Base-by-base conservation (phyloP, 1,140 invertebrate species). In the Portunus trituberculatus region DNA sequence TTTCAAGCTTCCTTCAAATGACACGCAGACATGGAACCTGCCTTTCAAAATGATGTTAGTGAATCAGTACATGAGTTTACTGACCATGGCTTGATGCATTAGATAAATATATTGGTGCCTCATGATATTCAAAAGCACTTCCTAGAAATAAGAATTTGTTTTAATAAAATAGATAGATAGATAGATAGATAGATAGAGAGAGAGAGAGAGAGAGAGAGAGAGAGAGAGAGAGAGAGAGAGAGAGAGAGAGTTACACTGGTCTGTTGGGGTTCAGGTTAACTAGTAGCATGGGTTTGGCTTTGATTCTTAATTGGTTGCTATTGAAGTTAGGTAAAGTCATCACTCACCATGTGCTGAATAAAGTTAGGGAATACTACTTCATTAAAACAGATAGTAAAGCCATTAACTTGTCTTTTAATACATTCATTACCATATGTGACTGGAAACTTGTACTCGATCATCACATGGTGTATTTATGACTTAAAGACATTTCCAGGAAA, bases 391-490 rank as follows among this genome's bases (percentile, higher is more conserved):
- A 76, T n/a, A 25, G 1, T 25, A 76, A 76, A 76, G 6, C n/a
- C 67, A 76, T 76, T 25, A 76, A 25, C 1, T 76, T 12, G n/a
- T 76, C 20, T 76, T 76, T 76, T 20, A 59, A 59, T 16, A 59
- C 20, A 39, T 59, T 20, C 52, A 59, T 59, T 39, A 39, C 39
- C 52, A 20, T 59, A 0, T 59, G 39, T 59, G 52, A 59, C 1
- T 12, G 10, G 8, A 59, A 59, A 59, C 52, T 59, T 20, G 10
- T 59, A 10, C 52, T 59, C 12, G 52, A 12, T n/a, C 20, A 76
- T 76, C 67, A 76, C 67, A 76, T 76, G 67, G 67, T 76, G 67
- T n/a, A 76, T 76, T 20, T 76, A 76, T 76, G 67, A n/a, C 20
- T n/a, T 59, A 20, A 12, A 76, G 16, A 76, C 25, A 76, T 76